These are phyloP conservation scores for Ornithoptera priamus DNA, from an alignment of 2,888 invertebrate genomes.

Conservation along the genomic window DNA sequence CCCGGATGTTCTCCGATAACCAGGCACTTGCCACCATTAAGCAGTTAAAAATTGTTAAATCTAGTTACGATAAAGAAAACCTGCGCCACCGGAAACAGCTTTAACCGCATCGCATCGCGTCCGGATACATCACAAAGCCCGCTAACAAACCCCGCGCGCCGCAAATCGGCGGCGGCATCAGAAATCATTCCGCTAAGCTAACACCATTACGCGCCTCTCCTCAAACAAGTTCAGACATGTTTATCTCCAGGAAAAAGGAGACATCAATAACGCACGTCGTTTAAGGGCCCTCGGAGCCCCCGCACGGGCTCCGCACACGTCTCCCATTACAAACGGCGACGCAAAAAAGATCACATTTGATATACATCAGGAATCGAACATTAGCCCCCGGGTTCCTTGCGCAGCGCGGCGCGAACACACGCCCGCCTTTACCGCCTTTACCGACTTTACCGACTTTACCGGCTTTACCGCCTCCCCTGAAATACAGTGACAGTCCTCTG, in stretches of 20 bases:
- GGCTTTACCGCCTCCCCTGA: slow-evolving; percentile 10
- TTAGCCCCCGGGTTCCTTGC: slow-evolving; percentile 51
- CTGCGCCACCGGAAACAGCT: too few species aligned
- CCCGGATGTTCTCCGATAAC: too few species aligned
- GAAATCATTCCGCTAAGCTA: slow-evolving; percentile 50
- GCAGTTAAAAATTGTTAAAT: too few species aligned
- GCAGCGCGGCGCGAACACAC: slow-evolving; percentile 38
- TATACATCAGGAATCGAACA: slow-evolving; percentile 75
- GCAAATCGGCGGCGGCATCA: slow-evolving; percentile 31
- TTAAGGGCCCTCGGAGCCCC: slow-evolving; percentile 47
- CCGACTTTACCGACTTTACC: neutral
- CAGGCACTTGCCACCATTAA: too few species aligned
- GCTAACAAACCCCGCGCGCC: slow-evolving; percentile 4
- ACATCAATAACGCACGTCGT: slow-evolving; percentile 72
- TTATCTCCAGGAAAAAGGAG: slow-evolving; percentile 60
- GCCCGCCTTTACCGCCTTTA: slow-evolving; percentile 30
- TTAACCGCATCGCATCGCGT: too few species aligned
- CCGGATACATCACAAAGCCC: too few species aligned
- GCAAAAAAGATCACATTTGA: slow-evolving; percentile 67
- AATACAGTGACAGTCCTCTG: neutral
- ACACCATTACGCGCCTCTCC: slow-evolving; percentile 45
- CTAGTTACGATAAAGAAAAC: too few species aligned
- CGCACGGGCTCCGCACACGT: slow-evolving; percentile 41
- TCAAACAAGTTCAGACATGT: slow-evolving; percentile 53
- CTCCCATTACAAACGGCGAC: slow-evolving; percentile 48